These are phyloP conservation scores for Trematomus loennbergii DNA, from an alignment of 2,113 vertebrate species.

Conservation along the genomic window DNA sequence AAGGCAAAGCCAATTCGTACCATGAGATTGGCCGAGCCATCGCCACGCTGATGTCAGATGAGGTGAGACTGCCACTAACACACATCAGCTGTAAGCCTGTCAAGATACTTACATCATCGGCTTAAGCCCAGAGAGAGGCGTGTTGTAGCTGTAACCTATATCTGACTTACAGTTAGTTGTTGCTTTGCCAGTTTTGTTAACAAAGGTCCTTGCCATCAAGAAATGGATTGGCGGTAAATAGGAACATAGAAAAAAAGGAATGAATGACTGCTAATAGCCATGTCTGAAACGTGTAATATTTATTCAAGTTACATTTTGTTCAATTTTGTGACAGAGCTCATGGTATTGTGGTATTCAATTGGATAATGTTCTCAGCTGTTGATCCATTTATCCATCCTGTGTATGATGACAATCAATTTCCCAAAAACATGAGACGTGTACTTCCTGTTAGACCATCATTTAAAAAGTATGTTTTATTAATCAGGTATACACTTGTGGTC, in stretches of 20 bases:
- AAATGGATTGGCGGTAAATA: too few relatives aligned
- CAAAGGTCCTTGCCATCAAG: too few relatives aligned
- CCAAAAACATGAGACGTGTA: background rate
- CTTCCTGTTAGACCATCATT: background rate
- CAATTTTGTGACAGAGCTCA: too few relatives aligned
- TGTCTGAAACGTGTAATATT: too few relatives aligned
- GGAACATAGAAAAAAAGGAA: too few relatives aligned
- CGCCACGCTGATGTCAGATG: conserved; percentile 97
- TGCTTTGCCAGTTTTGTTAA: too few relatives aligned
- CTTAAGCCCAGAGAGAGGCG: too few relatives aligned
- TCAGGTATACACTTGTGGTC: background rate
- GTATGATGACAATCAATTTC: background rate
- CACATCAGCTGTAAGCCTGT: background rate
- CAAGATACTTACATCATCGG: too few relatives aligned
- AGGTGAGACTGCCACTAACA: conserved; percentile 83
- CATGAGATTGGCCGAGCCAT: conserved; percentile 98
- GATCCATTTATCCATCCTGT: background rate
- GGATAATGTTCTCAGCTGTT: background rate
- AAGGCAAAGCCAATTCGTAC: conserved; percentile 98
- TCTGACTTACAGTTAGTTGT: too few relatives aligned
- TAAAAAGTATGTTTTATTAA: background rate
- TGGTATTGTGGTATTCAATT: background rate
- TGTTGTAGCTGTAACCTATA: too few relatives aligned
- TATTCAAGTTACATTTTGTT: too few relatives aligned
- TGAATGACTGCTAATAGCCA: too few relatives aligned